phyloP scores from a whole-genome alignment of 2,113 vertebrate species.

The Catagonus wagneri region DNA sequence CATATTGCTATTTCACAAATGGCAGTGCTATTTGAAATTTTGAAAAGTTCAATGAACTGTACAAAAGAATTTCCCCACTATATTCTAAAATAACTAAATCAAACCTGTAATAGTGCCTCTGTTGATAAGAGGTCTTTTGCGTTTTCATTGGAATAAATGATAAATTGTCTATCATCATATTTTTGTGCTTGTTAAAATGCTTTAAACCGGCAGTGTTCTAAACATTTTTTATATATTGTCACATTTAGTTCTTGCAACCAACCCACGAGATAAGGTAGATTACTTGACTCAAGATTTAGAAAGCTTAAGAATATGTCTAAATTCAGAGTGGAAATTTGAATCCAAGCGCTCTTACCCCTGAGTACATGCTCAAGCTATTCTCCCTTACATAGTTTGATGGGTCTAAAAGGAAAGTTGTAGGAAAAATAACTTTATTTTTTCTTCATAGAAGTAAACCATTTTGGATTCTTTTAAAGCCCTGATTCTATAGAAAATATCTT shows the following conservation, averaged over 20 bases:
- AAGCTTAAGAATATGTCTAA: background rate
- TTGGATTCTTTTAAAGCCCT: background rate
- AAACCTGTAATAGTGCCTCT: background rate
- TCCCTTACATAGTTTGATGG: background rate
- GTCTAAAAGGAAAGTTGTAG: background rate
- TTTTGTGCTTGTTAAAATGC: background rate
- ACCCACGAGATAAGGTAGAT: background rate
- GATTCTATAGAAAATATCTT: background rate
- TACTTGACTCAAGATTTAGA: background rate
- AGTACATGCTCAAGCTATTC: background rate
- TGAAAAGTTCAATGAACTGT: background rate
- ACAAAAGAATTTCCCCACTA: background rate
- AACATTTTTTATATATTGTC: accelerated
- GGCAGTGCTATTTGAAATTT: background rate
- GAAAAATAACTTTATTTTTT: background rate
- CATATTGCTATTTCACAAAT: background rate
- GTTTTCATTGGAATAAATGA: background rate
- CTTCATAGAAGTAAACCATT: background rate
- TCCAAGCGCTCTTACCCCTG: background rate
- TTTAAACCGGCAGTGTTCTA: background rate
- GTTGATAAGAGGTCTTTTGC: background rate
- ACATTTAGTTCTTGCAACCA: background rate
- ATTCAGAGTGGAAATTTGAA: background rate
- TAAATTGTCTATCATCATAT: background rate
- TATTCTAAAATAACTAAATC: background rate